Evolutionary conservation across 2,888 invertebrate species (phyloP), one percentile per base, ranked within the genome.

Genomic region (Drosophila colorata): DNA sequence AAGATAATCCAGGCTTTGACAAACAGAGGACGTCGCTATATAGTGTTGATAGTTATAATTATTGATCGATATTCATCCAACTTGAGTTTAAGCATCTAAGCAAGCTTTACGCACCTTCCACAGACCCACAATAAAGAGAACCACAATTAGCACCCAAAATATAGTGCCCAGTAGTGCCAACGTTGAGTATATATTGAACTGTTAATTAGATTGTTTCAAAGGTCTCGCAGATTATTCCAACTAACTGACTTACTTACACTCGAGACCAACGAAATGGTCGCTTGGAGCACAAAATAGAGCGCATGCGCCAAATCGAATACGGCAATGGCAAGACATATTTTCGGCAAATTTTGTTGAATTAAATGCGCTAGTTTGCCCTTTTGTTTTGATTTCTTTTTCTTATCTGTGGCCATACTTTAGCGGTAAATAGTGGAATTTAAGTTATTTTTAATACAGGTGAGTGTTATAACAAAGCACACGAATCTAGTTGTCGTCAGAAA

Each of bases 161-260:
- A 77, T 51, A 6, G 85, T 72, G 7, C 88, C 84, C 20, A 80
- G 9, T 3, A 88, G 43, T 3, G 87, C 87, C 31, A 88, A 53
- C 9, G 35, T 16, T 7, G 84, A 68, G 37, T 49, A 76, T 7
- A 79, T 3, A 43, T 58, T 61, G 4, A 71, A 51, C 83, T 79
- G 14, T 9, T 40, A 4, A 8, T 18, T 49, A 0, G 16, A 47
- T 6, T 41, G 9, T 8, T 18, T 53, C 14, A 31, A 18, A 18
- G 31, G 11, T 16, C 7, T 13, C 7, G 33, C 38, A 8, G 5
- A 41, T 18, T 41, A 20, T 16, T 41, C 4, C 2, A 25, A 9
- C 33, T 51, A 20, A 14, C 56, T 2, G 9, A 44, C 43, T 47
- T 1, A 75, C 80, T 75, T 59, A 84, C 84, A 5, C 57, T 56